Base-by-base conservation (phyloP, 2,113 vertebrate genomes). In the Microcebus griseorufus region DNA sequence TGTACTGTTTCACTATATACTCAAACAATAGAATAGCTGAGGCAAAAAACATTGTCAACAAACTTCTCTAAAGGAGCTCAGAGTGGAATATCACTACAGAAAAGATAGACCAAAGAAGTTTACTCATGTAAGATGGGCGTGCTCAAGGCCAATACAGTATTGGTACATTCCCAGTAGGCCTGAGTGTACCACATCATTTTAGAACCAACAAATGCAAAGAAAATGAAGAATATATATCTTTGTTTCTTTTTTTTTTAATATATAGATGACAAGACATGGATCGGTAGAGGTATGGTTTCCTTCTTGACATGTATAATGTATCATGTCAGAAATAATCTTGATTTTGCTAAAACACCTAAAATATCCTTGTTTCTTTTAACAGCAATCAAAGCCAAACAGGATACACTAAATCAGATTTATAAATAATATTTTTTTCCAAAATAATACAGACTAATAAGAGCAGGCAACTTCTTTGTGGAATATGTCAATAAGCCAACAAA, bases 191-290 rank as follows among this genome's bases (percentile, higher is more conserved):
- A 86, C 14, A 32, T 89, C 92, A 84, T 92, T 92, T 95, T 55
- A 86, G 91, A 95, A 84, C 8, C 11, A n/a, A 76, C 60, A 88
- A 45, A 67, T 78, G 18, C 16, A 87, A 95, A 95, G 69, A 86
- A 45, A 29, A 75, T 64, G 16, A 81, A 86, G 37, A 92, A 80
- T 48, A 78, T 53, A 32, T 27, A 78, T 64, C 18, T 88, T 20
- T 94, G 14, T 34, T 82, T 93, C 23, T 89, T 96, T 9, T 45
- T 45, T 45, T 45, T 45, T 45, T 45, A 45, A 45, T 45, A 45
- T 45, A 45, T 45, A 45, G 45, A 45, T 45, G 45, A 45, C 45
- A 45, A 45, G 45, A 45, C 45, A 45, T 45, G 45, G 45, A 45
- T 45, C 45, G 45, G 45, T 45, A 45, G 45, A 45, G 45, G 45